These are phyloP conservation scores for Setophaga kirtlandii DNA, from an alignment of 2,113 vertebrate genomes.

Conservation along the genomic window DNA sequence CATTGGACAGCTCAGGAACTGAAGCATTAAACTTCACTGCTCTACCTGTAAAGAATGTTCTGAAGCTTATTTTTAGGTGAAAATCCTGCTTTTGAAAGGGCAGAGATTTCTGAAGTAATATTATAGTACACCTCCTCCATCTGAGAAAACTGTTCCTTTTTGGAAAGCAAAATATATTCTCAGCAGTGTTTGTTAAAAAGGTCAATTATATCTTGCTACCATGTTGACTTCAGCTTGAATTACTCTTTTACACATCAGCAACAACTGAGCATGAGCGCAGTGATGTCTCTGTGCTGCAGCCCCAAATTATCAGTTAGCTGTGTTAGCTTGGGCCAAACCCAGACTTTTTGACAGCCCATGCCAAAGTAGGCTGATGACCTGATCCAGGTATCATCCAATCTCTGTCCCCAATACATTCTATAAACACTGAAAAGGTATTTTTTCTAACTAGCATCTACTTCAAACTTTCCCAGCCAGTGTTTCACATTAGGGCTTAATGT, in stretches of 20 bases:
- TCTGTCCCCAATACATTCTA: not conserved
- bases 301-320: not conserved
- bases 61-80: not conserved
- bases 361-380: not conserved
- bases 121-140: not conserved
- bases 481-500: not conserved
- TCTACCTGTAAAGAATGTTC: not conserved
- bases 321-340: not conserved
- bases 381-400: not conserved
- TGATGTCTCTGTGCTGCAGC: not conserved
- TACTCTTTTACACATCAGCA: not conserved
- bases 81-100: not conserved
- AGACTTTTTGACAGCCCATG: not conserved
- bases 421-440: not conserved
- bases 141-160: not conserved
- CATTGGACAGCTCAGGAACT: not conserved
- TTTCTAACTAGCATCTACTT: not conserved
- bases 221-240: not conserved
- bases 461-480: accelerated
- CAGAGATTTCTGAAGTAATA: not conserved
- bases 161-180: not conserved
- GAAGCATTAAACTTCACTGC: not conserved
- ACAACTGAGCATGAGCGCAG: not conserved
- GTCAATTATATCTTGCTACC: not conserved
- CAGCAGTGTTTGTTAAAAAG: not conserved